A percentile compares a stretch with the other conserved stretches of the same genome.
Conservation (phyloP, 2,888 invertebrate species). For the Philaethria dido region DNA sequence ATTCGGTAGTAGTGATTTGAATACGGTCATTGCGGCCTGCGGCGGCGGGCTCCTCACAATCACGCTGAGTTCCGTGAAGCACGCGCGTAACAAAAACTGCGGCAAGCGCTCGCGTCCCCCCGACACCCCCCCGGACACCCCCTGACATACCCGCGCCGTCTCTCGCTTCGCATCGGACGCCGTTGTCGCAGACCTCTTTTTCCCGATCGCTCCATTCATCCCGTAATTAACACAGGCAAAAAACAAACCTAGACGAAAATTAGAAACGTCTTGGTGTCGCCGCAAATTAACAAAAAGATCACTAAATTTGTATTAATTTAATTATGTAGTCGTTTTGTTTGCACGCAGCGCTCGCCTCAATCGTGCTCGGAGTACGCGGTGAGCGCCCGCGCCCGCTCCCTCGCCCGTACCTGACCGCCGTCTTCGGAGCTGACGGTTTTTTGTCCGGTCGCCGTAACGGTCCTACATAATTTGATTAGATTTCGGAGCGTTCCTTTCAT, state of each 20-base stretch:
- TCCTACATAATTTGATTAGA: constrained; percentile 35
- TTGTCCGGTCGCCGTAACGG: constrained; percentile 31
- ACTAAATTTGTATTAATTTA: constrained; percentile 72
- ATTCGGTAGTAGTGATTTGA: constrained; percentile 53
- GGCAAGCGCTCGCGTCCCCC: constrained; percentile 38
- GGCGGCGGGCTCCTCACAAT: constrained; percentile 41
- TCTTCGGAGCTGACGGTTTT: constrained; percentile 22
- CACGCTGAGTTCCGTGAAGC: constrained; percentile 61
- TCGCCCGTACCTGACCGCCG: too few relatives aligned
- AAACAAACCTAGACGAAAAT: constrained; percentile 72
- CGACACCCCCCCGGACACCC: not conserved
- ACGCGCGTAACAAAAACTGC: constrained; percentile 65
- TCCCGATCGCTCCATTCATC: constrained; percentile 64
- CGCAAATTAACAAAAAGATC: constrained; percentile 60
- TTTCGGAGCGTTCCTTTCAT: constrained; percentile 18
- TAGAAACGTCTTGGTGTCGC: constrained; percentile 74
- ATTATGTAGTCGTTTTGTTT: constrained; percentile 71
- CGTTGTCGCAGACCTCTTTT: constrained; percentile 49
- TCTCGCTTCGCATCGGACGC: constrained; percentile 6
- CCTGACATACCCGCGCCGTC: not conserved
- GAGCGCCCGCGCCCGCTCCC: not conserved
- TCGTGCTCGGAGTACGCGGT: constrained; percentile 28
- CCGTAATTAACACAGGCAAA: constrained; percentile 77
- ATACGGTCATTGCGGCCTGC: constrained; percentile 47
- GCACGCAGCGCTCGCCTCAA: constrained; percentile 43